Evolutionary conservation across 2,113 vertebrate genomes (phyloP).

Genomic region (Alligator sinensis): DNA sequence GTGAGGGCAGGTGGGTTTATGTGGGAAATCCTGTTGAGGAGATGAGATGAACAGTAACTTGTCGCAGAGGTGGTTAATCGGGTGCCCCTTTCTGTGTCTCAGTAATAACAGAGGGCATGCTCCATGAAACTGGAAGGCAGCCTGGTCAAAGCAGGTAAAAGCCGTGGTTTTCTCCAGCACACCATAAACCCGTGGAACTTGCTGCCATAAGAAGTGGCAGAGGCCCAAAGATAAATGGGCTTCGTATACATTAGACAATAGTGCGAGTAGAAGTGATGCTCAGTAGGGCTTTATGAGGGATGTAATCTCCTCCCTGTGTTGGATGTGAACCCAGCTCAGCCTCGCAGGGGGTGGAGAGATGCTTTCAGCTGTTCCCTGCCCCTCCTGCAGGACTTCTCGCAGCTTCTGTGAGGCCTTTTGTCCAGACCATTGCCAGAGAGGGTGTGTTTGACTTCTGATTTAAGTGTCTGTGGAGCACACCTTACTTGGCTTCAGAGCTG

Average conservation of each 20-base stretch:
- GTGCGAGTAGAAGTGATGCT: background rate
- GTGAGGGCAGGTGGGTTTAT: too few relatives aligned
- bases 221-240: background rate
- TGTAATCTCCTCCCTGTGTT: background rate
- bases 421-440: background rate
- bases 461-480: background rate
- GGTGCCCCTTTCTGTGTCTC: background rate
- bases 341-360: background rate
- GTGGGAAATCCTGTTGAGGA: too few relatives aligned
- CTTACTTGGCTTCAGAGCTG: background rate
- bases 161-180: background rate
- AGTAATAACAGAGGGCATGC: background rate
- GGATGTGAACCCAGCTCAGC: background rate
- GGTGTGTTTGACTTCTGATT: background rate
- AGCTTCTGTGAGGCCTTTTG: accelerated
- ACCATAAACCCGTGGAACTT: background rate
- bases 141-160: background rate
- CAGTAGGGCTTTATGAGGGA: background rate
- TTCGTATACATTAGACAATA: background rate
- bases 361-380: background rate
- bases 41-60: too few relatives aligned
- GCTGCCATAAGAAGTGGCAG: background rate
- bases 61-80: background rate
- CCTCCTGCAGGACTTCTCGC: background rate
- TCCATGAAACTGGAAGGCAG: background rate